Percentiles rank a stretch among this genome's conserved stretches.
Evolutionary conservation across 2,888 invertebrate species (phyloP).

Genomic region (Pollenia amentaria): DNA sequence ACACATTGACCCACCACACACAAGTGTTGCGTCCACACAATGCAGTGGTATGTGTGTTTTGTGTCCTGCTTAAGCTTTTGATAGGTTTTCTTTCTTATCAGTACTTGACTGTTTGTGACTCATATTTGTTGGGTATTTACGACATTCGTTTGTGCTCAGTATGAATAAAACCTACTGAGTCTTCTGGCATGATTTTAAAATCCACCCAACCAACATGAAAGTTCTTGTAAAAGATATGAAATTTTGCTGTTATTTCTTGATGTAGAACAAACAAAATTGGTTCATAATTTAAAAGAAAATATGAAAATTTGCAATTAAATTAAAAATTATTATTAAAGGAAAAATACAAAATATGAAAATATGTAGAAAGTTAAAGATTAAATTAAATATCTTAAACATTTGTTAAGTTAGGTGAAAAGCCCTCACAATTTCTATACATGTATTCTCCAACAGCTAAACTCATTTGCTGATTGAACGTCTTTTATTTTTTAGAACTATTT

Average conservation of each 20-base stretch:
- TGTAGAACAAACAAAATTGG: conserved; percentile 17
- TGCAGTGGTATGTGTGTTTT: conserved; percentile 13
- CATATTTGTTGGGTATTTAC: conserved; percentile 73
- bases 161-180: conserved; percentile 46
- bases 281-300: conserved; percentile 38
- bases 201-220: conserved; percentile 57
- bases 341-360: not conserved
- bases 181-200: conserved; percentile 65
- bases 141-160: conserved; percentile 69
- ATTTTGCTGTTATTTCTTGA: conserved; percentile 42
- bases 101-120: conserved; percentile 73
- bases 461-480: too few species aligned
- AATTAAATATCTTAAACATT: too few species aligned
- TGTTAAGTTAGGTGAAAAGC: too few species aligned
- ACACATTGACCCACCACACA: not conserved
- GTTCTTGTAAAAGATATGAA: conserved; percentile 59
- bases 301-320: conserved; percentile 43
- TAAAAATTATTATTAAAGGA: conserved; percentile 11
- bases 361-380: too few species aligned
- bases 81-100: conserved; percentile 75
- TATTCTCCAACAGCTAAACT: too few species aligned
- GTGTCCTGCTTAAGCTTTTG: conserved; percentile 72
- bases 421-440: too few species aligned
- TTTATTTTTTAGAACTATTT: not conserved
- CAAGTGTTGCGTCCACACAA: conserved; percentile 10